phyloP scores from a whole-genome alignment of 2,888 invertebrate species.

The Drosophila sordidula region DNA sequence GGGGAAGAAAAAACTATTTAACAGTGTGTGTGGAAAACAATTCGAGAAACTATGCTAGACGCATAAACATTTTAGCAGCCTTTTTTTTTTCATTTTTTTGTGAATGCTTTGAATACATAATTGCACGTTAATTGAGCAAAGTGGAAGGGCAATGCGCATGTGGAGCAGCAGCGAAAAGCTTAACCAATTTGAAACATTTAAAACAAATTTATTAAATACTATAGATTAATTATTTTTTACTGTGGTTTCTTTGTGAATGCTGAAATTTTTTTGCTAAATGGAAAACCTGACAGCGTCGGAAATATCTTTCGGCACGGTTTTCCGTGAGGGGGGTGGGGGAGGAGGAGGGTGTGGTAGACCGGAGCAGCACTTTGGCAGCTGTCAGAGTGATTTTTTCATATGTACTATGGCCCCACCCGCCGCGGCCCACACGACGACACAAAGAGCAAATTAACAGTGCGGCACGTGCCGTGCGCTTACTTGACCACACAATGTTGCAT shows the following conservation, averaged over 20 bases:
- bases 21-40: constrained; percentile 34
- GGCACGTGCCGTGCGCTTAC: constrained; percentile 60
- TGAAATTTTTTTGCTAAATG: constrained; percentile 39
- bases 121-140: constrained; percentile 40
- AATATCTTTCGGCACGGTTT: constrained; percentile 42
- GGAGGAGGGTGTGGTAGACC: too few relatives aligned
- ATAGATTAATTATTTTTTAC: constrained; percentile 45
- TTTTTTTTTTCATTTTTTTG: constrained; percentile 1
- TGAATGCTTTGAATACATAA: constrained; percentile 40
- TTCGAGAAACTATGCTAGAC: constrained; percentile 29
- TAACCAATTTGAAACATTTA: not conserved
- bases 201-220: constrained; percentile 43
- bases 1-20: constrained; percentile 7
- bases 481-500: constrained; percentile 75
- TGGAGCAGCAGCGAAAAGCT: constrained; percentile 15
- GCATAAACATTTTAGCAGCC: constrained; percentile 14
- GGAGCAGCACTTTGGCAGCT: constrained; percentile 9
- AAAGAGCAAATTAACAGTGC: constrained; percentile 22
- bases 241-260: constrained; percentile 24
- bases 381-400: constrained; percentile 29
- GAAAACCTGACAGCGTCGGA: constrained; percentile 60
- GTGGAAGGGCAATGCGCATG: constrained; percentile 27
- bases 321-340: not conserved
- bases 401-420: not conserved
- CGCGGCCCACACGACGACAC: not conserved